Percentiles rank a stretch among this genome's conserved stretches.
These are phyloP conservation scores for Delichon dasypus DNA, from an alignment of 2,797 vertebrate species.

Conservation along the genomic window DNA sequence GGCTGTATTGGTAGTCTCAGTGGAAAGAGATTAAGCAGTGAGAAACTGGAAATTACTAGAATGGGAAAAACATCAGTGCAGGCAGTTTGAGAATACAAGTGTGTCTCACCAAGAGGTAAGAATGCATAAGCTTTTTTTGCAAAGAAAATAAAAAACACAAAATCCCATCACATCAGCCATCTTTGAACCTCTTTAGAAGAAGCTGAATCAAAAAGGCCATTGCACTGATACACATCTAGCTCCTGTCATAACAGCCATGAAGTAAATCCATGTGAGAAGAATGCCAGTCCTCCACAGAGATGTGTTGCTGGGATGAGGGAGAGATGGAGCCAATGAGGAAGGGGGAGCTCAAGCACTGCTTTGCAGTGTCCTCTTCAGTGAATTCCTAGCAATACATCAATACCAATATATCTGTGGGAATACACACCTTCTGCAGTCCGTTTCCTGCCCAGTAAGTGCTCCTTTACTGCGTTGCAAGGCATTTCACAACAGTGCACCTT, in stretches of 20 bases:
- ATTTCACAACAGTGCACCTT: background rate
- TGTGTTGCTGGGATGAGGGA: background rate
- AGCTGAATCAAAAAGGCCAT: background rate
- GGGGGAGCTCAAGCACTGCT: background rate
- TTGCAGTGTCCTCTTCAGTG: background rate
- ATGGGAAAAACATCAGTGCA: background rate
- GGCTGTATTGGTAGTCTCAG: background rate
- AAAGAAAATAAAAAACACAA: background rate
- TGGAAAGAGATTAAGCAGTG: background rate
- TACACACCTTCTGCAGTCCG: background rate
- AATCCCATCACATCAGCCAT: background rate
- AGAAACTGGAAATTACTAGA: background rate
- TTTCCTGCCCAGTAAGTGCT: background rate
- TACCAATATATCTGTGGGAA: background rate
- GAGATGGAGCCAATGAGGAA: fast-evolving
- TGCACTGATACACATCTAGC: background rate
- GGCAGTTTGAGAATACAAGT: background rate
- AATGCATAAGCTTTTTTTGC: background rate
- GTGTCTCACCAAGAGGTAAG: background rate
- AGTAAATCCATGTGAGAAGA: background rate
- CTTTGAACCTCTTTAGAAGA: background rate
- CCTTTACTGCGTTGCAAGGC: background rate
- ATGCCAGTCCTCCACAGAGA: background rate
- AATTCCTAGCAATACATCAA: background rate
- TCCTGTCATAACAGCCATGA: background rate